Percentiles rank a stretch among this genome's conserved stretches.
Evolutionary conservation across 2,113 vertebrate species (phyloP).

Genomic region (Saguinus imperator): DNA sequence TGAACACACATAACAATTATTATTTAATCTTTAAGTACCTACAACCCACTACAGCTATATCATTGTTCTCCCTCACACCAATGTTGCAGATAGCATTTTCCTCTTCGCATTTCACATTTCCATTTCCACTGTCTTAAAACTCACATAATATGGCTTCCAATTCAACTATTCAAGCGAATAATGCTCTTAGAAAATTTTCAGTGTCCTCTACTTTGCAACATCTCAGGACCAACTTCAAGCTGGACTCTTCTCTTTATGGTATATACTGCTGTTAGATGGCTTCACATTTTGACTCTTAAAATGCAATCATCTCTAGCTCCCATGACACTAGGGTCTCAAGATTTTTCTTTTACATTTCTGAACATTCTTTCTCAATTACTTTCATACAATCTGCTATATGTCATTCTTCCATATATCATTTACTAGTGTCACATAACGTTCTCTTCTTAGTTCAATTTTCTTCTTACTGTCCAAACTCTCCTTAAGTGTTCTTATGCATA

Average conservation of each 20-base stretch:
- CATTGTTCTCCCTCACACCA: not conserved
- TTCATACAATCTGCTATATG: not conserved
- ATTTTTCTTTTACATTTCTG: not conserved
- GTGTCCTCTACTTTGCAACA: not conserved
- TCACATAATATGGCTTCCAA: not conserved
- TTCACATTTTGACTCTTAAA: not conserved
- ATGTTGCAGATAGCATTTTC: not conserved
- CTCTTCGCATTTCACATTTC: not conserved
- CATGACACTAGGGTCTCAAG: not conserved
- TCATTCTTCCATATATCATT: not conserved
- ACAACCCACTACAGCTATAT: not conserved
- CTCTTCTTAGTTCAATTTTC: constrained; percentile 4
- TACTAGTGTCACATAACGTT: not conserved
- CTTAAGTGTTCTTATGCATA: not conserved
- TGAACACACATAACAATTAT: not conserved
- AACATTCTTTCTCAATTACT: not conserved
- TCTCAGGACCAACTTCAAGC: not conserved
- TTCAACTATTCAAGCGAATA: not conserved
- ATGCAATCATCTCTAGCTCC: not conserved
- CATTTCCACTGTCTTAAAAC: not conserved
- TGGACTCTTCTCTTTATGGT: not conserved
- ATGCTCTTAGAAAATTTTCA: not conserved
- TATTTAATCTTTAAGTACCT: not conserved
- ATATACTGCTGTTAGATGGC: too few species aligned
- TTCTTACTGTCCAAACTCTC: not conserved